Base-by-base conservation (phyloP, 2,797 vertebrate genomes). In the Pogoniulus pusillus region DNA sequence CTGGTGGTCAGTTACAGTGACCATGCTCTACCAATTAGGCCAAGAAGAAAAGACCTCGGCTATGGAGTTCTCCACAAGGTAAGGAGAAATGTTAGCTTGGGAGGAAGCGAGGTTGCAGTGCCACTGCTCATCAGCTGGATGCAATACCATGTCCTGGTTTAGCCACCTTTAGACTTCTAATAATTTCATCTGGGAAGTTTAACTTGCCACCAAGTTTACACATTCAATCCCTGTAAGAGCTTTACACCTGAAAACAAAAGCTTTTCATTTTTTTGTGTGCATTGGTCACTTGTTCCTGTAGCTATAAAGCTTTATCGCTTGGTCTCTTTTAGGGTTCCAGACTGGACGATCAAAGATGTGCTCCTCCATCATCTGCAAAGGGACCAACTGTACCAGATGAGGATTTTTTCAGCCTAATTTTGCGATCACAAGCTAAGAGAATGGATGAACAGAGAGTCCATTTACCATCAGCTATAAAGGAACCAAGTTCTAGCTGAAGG, bases 361-460 rank as follows among this genome's bases (percentile, higher is more conserved):
- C 99, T 32, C 98, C 98, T 37, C 99, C 99, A 19, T 95, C 98
- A 22, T 97, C 98, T 45, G 91, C 97, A 29, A 98, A 98, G 85
- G 98, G 98, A 20, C 98, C 98, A 35, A 99, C 99, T 1, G 98
- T 99, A 73, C 99, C 99, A 2, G 99, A 99, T 37, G 99, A 99
- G 94, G 99, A 99, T 96, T 99, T 99, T 93, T 99, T 99, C 95
- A 99, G 98, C 96, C 98, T 99, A 94, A 99, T 99, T 96, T 97
- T 99, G 96, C 98, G 98, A 80, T 99, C 99, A 7, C 99, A 99
- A 97, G 99, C 98, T 5, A 99, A 99, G 92, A 97, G 99, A 74
- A 99, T 99, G 98, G 99, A 99, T 58, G 99, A 99, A 90, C 99
- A 99, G 73, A 98, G 99, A 54, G 99, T 99, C 77, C 97, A 98